These are phyloP conservation scores for Leguminivora glycinivorella DNA, from an alignment of 1,140 invertebrate genomes.

Conservation along the genomic window DNA sequence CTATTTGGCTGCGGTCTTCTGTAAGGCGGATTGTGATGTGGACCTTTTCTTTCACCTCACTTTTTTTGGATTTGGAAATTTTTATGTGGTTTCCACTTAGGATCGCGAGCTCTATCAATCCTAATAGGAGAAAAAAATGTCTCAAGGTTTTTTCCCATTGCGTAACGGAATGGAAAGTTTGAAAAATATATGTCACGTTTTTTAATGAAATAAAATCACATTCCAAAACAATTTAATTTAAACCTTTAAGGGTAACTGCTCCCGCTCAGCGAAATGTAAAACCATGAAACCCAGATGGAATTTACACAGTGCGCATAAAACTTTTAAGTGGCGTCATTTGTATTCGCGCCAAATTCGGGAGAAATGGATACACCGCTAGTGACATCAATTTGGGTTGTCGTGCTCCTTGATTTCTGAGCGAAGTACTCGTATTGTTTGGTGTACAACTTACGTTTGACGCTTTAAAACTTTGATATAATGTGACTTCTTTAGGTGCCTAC, in stretches of 20 bases:
- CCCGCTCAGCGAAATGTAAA: conserved; percentile 51
- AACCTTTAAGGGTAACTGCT: neutral
- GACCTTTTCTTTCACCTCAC: no score
- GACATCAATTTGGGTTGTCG: conserved; percentile 14
- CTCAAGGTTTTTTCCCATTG: no score
- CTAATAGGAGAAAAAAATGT: no score
- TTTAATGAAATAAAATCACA: neutral
- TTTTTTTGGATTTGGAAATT: no score
- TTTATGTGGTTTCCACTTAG: no score
- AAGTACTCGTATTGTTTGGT: neutral
- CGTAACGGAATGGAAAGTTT: no score
- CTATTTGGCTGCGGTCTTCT: no score
- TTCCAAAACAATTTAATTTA: neutral
- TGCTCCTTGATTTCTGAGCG: conserved; percentile 7
- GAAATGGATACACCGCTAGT: neutral
- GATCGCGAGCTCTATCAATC: no score
- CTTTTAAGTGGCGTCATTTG: conserved; percentile 69
- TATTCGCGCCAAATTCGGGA: conserved; percentile 53
- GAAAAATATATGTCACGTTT: no score
- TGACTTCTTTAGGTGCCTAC: no score
- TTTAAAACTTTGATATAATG: no score
- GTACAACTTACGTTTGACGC: neutral
- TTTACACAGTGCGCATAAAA: conserved; percentile 71
- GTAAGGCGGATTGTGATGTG: no score
- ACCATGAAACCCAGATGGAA: conserved; percentile 70